Evolutionary conservation across 2,888 invertebrate genomes (phyloP).

Genomic region (Apodemia zela): DNA sequence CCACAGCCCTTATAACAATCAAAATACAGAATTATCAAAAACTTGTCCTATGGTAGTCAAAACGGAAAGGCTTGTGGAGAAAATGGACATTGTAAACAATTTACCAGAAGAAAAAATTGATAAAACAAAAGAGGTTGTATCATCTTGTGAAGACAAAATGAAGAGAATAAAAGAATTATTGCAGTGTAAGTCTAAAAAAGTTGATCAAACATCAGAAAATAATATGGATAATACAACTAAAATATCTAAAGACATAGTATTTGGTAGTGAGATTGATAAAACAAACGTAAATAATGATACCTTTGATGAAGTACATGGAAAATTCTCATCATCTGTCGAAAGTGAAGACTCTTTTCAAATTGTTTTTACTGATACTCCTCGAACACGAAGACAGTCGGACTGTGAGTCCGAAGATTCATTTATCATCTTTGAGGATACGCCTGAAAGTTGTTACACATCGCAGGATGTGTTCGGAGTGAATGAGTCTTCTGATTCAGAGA

Average conservation of each 20-base stretch:
- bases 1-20: slow-evolving; percentile 43
- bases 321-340: slow-evolving; percentile 53
- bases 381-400: slow-evolving; percentile 55
- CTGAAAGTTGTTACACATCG: slow-evolving; percentile 61
- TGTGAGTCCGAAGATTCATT: slow-evolving; percentile 82
- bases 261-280: slow-evolving; percentile 47
- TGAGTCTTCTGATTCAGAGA: slow-evolving; percentile 35
- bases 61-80: slow-evolving; percentile 40
- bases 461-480: slow-evolving; percentile 59
- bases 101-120: slow-evolving; percentile 23
- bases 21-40: slow-evolving; percentile 41
- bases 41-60: slow-evolving; percentile 46
- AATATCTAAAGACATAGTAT: slow-evolving; percentile 37
- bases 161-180: slow-evolving; percentile 55
- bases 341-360: slow-evolving; percentile 73
- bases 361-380: slow-evolving; percentile 55
- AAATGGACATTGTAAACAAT: slow-evolving; percentile 37
- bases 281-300: slow-evolving; percentile 34
- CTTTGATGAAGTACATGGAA: slow-evolving; percentile 64
- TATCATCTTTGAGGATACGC: slow-evolving; percentile 71
- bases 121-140: slow-evolving; percentile 36
- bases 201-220: background rate
- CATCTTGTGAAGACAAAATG: slow-evolving; percentile 63
- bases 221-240: slow-evolving; percentile 24
- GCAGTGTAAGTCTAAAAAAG: slow-evolving; percentile 30